Conservation (phyloP, 2,113 vertebrate species). For the Tapirus terrestris region DNA sequence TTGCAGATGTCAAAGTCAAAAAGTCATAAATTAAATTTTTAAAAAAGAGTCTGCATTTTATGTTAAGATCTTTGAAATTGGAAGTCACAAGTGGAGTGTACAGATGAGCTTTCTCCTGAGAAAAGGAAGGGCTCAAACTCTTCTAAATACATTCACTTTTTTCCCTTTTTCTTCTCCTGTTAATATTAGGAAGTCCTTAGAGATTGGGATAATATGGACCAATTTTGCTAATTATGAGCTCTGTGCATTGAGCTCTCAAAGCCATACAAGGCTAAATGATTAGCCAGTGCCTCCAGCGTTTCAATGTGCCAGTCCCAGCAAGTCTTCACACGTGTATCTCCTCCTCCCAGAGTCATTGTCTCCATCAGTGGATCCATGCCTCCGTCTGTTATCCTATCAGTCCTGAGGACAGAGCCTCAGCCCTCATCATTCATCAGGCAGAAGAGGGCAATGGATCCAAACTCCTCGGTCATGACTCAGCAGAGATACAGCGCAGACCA, state of each 20-base stretch:
- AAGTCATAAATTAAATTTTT: neutral
- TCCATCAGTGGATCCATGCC: neutral
- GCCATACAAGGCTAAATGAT: neutral
- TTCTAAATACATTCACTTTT: neutral
- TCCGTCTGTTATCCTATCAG: neutral
- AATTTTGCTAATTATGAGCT: neutral
- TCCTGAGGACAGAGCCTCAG: neutral
- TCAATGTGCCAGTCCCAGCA: neutral
- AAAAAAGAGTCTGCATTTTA: neutral
- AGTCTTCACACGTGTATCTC: neutral
- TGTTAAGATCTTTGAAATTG: neutral
- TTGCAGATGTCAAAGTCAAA: neutral
- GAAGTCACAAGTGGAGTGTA: neutral
- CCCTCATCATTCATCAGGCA: neutral
- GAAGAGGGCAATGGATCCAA: neutral
- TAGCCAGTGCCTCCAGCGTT: neutral
- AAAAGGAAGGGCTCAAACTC: neutral
- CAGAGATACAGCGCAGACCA: neutral
- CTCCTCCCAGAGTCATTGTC: neutral
- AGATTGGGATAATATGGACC: neutral
- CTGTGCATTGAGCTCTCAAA: neutral
- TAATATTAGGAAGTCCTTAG: neutral
- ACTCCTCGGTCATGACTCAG: neutral
- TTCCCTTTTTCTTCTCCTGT: neutral
- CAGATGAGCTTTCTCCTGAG: neutral